Base-by-base conservation (phyloP, 1,140 invertebrate genomes). In the Halictus rubicundus region DNA sequence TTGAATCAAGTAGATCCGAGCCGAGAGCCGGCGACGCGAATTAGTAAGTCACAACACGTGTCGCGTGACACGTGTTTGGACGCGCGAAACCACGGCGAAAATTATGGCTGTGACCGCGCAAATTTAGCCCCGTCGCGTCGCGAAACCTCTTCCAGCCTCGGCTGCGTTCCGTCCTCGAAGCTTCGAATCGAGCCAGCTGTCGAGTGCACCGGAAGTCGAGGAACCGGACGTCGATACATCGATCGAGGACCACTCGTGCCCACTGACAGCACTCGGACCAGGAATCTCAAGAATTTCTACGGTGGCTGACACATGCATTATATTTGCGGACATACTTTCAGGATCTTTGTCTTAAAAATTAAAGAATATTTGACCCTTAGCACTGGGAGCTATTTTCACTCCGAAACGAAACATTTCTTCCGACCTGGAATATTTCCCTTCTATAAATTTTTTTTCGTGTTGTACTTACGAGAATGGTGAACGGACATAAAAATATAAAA, bases 121-220 rank as follows among this genome's bases (percentile, higher is more conserved):
- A 76, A 80, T 80, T 80, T 80, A 80, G 72, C 46, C 46, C 23
- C 46, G 27, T 37, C 46, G 19, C 19, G 14, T 39, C 37, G 32
- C 63, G 39, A 4, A n/a, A 4, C 32, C 54, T 59, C 57, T 59
- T 12, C n/a, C 27, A 14, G 10, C 10, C 23, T 21, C 64, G 59
- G 61, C 72, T 80, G 78, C 57, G 39, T 9, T 49, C 27, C 32
- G 64, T 80, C 78, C 42, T 42, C 16, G 52, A 21, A 16, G 10
- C 46, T 14, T 3, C 23, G 71, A 27, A 61, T 65, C 57, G 52
- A 19, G 61, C 60, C 66, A 49, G 42, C 66, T 68, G 59, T 12
- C 57, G 70, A 69, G 65, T 80, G 78, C 78, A 76, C 57, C 78
- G 78, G 78, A 76, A 80, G 60, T 76, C 71, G 72, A 75, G 65